phyloP scores from a whole-genome alignment of 2,888 invertebrate species.

The Spilarctia lutea region DNA sequence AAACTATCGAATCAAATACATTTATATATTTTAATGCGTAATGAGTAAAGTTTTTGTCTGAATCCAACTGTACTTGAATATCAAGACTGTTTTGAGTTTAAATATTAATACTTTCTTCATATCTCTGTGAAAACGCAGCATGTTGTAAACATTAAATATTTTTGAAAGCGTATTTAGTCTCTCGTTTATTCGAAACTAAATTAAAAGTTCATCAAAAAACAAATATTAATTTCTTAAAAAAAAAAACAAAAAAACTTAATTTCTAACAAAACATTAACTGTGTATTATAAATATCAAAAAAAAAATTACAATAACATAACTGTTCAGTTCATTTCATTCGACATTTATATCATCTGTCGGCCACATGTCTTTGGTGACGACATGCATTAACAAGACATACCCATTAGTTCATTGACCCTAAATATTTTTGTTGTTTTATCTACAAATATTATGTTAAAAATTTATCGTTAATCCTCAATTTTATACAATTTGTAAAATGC shows the following conservation, averaged over 20 bases:
- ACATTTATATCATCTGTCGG: constrained; percentile 32
- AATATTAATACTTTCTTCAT: too few species aligned
- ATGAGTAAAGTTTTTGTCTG: not conserved
- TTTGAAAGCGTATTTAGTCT: not conserved
- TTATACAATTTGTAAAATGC: not conserved
- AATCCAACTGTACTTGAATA: not conserved
- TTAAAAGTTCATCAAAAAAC: not conserved
- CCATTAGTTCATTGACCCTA: constrained; percentile 9
- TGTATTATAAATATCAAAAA: not conserved
- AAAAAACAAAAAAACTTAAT: too few species aligned
- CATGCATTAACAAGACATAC: not conserved
- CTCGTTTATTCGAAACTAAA: not conserved
- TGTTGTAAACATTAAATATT: not conserved
- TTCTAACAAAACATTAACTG: not conserved
- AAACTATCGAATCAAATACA: too few species aligned
- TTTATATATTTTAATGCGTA: too few species aligned
- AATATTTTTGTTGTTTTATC: not conserved
- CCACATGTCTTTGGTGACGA: constrained; percentile 39
- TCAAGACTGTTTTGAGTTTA: not conserved
- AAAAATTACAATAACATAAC: constrained; percentile 6
- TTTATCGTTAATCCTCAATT: not conserved
- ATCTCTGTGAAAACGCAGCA: not conserved
- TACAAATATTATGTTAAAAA: not conserved
- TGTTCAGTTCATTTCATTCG: constrained; percentile 33
- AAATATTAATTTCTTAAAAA: not conserved